phyloP scores from a whole-genome alignment of 2,797 vertebrate species.

The Ispidina lecontei region DNA sequence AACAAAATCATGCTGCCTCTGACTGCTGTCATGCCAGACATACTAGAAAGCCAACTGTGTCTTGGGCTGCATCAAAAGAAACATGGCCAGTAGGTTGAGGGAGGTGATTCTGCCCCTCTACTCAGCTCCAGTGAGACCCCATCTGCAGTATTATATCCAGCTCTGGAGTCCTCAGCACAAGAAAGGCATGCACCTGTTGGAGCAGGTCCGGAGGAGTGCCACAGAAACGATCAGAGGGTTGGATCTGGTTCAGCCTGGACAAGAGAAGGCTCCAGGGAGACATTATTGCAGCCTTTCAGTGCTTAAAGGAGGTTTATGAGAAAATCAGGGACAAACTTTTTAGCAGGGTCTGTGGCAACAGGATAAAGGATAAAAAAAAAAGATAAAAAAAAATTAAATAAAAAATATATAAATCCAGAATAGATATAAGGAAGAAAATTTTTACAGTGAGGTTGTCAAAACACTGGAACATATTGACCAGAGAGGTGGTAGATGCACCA shows the following conservation, averaged over 20 bases:
- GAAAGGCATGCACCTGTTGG: not conserved
- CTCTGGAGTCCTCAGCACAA: not conserved
- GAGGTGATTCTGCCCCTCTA: not conserved
- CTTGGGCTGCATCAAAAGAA: not conserved
- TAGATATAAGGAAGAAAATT: not conserved
- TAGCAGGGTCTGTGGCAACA: not conserved
- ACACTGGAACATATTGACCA: not conserved
- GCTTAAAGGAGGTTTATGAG: not conserved
- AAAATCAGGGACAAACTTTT: not conserved
- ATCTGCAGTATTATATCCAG: not conserved
- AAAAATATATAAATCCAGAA: not conserved
- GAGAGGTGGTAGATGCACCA: too few relatives aligned
- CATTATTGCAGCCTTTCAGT: not conserved
- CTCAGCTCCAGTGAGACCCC: not conserved
- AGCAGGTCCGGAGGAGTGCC: not conserved
- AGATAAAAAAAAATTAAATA: too few relatives aligned
- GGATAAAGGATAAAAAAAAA: too few relatives aligned
- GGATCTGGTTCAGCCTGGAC: not conserved
- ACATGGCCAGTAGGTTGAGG: not conserved
- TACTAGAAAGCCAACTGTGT: not conserved
- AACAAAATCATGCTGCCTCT: not conserved
- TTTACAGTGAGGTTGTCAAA: not conserved
- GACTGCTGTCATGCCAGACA: not conserved
- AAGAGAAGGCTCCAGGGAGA: not conserved
- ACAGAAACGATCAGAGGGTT: not conserved